Percentiles rank a stretch among this genome's conserved stretches.
These are phyloP conservation scores for Lutraria rhynchaena DNA, from an alignment of 1,140 invertebrate species.

Conservation along the genomic window DNA sequence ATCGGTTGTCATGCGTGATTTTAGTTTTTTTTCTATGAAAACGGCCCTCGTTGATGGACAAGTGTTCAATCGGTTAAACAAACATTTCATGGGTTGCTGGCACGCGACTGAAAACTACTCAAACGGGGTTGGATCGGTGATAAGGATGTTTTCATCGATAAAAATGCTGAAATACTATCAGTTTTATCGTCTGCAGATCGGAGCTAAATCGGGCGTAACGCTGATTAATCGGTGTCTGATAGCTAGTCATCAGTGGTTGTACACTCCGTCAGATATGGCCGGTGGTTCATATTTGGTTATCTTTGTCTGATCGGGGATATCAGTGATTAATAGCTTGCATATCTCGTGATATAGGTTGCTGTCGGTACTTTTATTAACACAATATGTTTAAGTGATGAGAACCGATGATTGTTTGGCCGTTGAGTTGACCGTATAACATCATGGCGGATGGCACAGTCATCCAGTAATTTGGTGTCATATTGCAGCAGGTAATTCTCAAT, in stretches of 20 bases:
- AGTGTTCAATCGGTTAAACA: too few species aligned
- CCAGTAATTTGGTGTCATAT: constrained; percentile 42
- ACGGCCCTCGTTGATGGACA: constrained; percentile 13
- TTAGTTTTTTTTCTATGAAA: constrained; percentile 26
- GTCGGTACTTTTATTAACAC: constrained; percentile 41
- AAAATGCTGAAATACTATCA: constrained; percentile 39
- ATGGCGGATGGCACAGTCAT: too few species aligned
- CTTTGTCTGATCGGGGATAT: constrained; percentile 36
- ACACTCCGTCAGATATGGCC: constrained; percentile 2
- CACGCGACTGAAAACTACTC: not conserved
- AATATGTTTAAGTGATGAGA: too few species aligned
- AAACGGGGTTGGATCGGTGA: constrained; percentile 18
- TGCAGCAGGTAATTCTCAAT: constrained; percentile 41
- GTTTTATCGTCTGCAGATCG: constrained; percentile 37
- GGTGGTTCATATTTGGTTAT: too few species aligned
- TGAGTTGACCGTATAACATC: constrained; percentile 27
- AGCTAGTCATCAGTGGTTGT: constrained; percentile 26
- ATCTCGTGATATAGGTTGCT: constrained; percentile 40
- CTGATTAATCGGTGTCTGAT: constrained; percentile 40
- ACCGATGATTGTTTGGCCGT: constrained; percentile 22
- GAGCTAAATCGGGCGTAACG: constrained; percentile 22
- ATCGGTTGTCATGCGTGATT: too few species aligned
- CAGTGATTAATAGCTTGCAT: constrained; percentile 36
- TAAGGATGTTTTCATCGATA: constrained; percentile 25
- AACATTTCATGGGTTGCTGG: too few species aligned